Percentiles rank a stretch among this genome's conserved stretches.
Evolutionary conservation across 2,113 vertebrate genomes (phyloP).

Genomic region (Pangasianodon gigas): DNA sequence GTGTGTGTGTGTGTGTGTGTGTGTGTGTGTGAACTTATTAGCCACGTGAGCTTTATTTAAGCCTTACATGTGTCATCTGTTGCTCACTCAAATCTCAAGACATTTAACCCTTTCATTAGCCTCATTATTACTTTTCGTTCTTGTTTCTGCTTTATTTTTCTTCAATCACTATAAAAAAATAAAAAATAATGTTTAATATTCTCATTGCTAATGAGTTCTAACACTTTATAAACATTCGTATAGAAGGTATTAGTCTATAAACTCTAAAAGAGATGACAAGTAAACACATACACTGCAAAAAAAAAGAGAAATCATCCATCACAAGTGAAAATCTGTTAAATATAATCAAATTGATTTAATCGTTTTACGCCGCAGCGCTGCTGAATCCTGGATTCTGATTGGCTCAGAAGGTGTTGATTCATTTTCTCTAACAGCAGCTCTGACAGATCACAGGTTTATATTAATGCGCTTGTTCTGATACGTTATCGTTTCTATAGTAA

Average conservation of each 20-base stretch:
- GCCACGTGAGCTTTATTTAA: neutral
- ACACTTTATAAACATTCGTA: neutral
- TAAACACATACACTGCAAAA: neutral
- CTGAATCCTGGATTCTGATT: neutral
- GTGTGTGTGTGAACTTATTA: neutral
- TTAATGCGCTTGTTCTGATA: neutral
- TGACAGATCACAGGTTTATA: neutral
- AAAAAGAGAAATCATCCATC: too few relatives aligned
- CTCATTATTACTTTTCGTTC: neutral
- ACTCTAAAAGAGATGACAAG: neutral
- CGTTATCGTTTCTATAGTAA: too few relatives aligned
- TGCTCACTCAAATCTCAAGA: neutral
- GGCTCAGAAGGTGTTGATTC: neutral
- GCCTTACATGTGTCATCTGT: neutral
- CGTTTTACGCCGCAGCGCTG: too few relatives aligned
- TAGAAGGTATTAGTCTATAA: neutral
- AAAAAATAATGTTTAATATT: neutral
- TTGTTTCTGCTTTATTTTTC: neutral
- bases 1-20: constrained; percentile 30
- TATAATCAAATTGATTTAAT: neutral
- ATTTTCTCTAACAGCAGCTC: neutral
- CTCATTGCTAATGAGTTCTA: neutral
- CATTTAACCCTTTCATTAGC: neutral
- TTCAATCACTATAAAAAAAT: neutral
- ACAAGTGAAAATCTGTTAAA: neutral